Evolutionary conservation across 23 tunicate genomes (phyloP), one percentile per base, ranked within the genome.

Genomic region (Phallusia fumigata): DNA sequence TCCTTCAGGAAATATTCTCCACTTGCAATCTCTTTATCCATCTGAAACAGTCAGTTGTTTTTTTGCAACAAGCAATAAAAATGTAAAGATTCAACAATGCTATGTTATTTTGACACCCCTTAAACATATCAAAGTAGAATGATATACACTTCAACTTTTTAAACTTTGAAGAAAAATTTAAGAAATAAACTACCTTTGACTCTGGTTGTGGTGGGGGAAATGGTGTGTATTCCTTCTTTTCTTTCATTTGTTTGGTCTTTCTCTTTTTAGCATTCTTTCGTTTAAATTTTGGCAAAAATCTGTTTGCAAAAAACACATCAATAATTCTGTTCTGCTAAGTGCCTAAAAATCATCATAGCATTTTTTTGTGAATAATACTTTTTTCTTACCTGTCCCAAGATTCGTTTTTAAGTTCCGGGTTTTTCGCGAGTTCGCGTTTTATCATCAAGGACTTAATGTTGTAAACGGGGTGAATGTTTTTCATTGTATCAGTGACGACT

Each of bases 151-250:
- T n/a, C n/a, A n/a, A n/a, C n/a, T n/a, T n/a, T n/a, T n/a, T n/a
- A n/a, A n/a, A n/a, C n/a, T n/a, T n/a, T n/a, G n/a, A n/a, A n/a
- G n/a, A n/a, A n/a, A n/a, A n/a, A n/a, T n/a, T n/a, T n/a, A n/a
- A n/a, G n/a, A n/a, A n/a, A n/a, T n/a, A n/a, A n/a, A n/a, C 35
- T 44, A 83, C 88, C 85, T 96, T 96, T 30, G 97, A 92, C 85
- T 86, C 93, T 0, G 87, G 90, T 52, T 91, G 99, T n/a, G 99
- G 90, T 19, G 99, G 99, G 22, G 99, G 99, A 83, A 96, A 96
- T 3, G 99, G 99, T 15, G 99, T 91, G 90, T 96, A 96, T 40
- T 80, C 90, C 81, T 96, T 96, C 74, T 96, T 90, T 73, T 84
- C 83, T 65, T 86, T 96, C 49, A 32, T 69, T 30, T 36, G 34